Percentiles rank a stretch among this genome's conserved stretches.
Evolutionary conservation across 2,797 vertebrate genomes (phyloP).

Genomic region (Muraenolepis orangiensis): DNA sequence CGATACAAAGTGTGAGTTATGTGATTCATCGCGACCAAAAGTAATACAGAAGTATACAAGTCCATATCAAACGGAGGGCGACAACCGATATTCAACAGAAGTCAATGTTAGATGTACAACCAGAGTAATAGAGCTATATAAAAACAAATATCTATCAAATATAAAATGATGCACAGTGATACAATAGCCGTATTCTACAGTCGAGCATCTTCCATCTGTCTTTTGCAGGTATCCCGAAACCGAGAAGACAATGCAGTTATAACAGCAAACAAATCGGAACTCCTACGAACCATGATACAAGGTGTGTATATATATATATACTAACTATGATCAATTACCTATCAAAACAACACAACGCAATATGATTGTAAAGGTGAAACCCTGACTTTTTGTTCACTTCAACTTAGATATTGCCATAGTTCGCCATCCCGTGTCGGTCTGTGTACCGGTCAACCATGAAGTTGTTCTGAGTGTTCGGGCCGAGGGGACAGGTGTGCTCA

Average conservation of each 20-base stretch:
- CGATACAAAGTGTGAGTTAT: not conserved
- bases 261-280: slow-evolving; percentile 32
- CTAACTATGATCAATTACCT: not conserved
- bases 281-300: slow-evolving; percentile 58
- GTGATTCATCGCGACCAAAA: not conserved
- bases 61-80: no score
- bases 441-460: slow-evolving; percentile 72
- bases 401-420: slow-evolving; percentile 76
- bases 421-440: slow-evolving; percentile 73
- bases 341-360: not conserved
- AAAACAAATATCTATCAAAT: no score
- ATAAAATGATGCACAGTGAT: not conserved
- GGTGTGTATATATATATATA: slow-evolving; percentile 41
- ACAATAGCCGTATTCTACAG: no score
- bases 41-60: no score
- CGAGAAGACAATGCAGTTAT: slow-evolving; percentile 52
- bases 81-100: not conserved
- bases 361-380: not conserved
- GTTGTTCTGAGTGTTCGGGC: slow-evolving; percentile 77
- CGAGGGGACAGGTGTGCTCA: slow-evolving; percentile 59
- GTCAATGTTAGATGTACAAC: not conserved
- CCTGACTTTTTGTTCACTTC: slow-evolving; percentile 3
- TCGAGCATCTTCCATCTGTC: no score
- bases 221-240: slow-evolving; percentile 1
- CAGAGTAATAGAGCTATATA: not conserved